phyloP scores from a whole-genome alignment of 2,113 vertebrate species.

The Atherinomorus stipes region DNA sequence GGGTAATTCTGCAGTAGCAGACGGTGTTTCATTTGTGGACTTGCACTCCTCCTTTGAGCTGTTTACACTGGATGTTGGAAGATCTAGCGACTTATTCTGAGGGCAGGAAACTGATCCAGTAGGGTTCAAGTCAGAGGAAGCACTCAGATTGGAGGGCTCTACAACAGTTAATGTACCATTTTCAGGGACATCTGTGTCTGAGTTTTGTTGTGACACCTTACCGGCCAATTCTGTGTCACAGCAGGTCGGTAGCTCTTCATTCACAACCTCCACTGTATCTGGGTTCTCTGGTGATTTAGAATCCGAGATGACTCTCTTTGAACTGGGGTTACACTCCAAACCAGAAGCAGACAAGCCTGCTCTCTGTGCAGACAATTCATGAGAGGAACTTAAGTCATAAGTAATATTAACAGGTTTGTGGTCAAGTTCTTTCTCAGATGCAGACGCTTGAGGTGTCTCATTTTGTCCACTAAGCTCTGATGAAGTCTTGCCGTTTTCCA shows the following conservation, averaged over 20 bases:
- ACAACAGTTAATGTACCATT: conserved; percentile 30
- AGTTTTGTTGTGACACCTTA: background rate
- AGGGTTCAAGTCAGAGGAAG: background rate
- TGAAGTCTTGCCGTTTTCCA: conserved; percentile 26
- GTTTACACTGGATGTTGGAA: background rate
- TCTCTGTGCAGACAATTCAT: conserved; percentile 14
- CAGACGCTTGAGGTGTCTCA: conserved; percentile 8
- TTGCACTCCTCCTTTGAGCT: background rate
- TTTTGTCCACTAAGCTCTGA: conserved; percentile 13
- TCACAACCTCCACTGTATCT: background rate
- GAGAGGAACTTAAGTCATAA: conserved; percentile 29
- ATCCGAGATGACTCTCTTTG: background rate
- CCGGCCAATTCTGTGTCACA: background rate
- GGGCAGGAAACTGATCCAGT: background rate
- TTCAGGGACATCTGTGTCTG: background rate
- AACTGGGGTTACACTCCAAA: conserved; percentile 6
- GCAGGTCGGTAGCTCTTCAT: background rate
- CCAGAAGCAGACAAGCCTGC: conserved; percentile 14
- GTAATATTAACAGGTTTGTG: conserved; percentile 46
- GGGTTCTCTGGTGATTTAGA: conserved; percentile 1
- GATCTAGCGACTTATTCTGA: conserved; percentile 35
- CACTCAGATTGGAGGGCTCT: background rate
- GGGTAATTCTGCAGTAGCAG: background rate
- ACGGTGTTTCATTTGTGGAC: background rate
- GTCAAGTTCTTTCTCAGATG: background rate